Evolutionary conservation across 2,797 vertebrate genomes (phyloP), one percentile per base, ranked within the genome.

Genomic region (Eospalax fontanierii): DNA sequence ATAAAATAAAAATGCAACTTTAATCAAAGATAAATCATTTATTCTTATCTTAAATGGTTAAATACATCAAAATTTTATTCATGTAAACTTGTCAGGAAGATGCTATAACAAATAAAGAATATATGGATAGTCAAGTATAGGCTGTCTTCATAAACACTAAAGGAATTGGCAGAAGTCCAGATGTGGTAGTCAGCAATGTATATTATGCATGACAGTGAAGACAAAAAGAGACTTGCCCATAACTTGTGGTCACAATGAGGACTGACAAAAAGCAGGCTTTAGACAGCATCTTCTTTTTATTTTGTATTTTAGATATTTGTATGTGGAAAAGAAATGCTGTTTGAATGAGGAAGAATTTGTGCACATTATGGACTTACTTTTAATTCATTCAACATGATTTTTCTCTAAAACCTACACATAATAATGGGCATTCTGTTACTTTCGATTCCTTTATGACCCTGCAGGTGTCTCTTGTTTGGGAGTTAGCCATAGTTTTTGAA

Each of bases 271-370:
- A 61, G 79, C 50, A 83, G 61, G 81, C 22, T 28, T 82, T 4
- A 85, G 61, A 24, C 5, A 82, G 50, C 59, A 70, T 73, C 46
- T 89, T 87, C 33, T 74, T 57, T 74, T 74, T n/a, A 68, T 2
- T 46, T 84, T 18, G n/a, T n/a, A n/a, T n/a, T 46, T 86, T 46
- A 83, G 9, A 81, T 84, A 50, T 28, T 81, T 74, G 61, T 33
- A 66, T 16, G 14, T 43, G 80, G 61, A 3, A 9, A 33, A 75
- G 50, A 94, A 89, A 81, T 50, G 70, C 1, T 89, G 33, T 30
- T 91, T 73, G 83, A 65, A 91, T 4, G 61, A 93, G 40, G 59
- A 90, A 35, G 65, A 95, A 93, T 82, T n/a, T 94, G 43, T 85
- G 12, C 16, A 84, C 63, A 61, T 81, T 81, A 82, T 91, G 70